Conservation (phyloP, 2,113 vertebrate genomes). For the Archocentrus centrarchus region DNA sequence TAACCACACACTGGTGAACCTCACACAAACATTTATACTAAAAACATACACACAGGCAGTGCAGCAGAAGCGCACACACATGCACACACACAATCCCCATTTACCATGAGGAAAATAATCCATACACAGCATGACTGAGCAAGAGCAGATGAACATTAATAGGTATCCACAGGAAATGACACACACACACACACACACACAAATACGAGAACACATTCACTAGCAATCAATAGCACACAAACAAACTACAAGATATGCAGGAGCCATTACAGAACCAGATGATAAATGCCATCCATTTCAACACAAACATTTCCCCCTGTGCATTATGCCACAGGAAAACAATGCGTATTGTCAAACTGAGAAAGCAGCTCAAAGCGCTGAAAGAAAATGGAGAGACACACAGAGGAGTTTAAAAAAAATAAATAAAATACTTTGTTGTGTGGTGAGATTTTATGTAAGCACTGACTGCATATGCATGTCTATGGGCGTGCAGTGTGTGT, state of each 20-base stretch:
- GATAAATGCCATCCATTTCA: conserved; percentile 64
- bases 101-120: conserved; percentile 76
- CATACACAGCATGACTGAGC: conserved; percentile 79
- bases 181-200: conserved; percentile 39
- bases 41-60: conserved; percentile 24
- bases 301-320: conserved; percentile 60
- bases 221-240: conserved; percentile 64
- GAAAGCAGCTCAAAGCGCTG: conserved; percentile 36
- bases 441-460: conserved; percentile 5
- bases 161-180: conserved; percentile 78
- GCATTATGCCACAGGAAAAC: conserved; percentile 51
- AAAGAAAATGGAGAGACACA: conserved; percentile 23
- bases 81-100: conserved; percentile 36
- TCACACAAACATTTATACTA: conserved; percentile 69
- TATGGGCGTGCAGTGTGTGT: conserved; percentile 17
- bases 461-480: conserved; percentile 23
- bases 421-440: conserved; percentile 26
- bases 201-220: conserved; percentile 35
- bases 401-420: background rate
- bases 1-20: conserved; percentile 78
- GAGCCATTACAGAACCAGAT: conserved; percentile 54
- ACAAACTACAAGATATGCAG: conserved; percentile 62
- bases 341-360: conserved; percentile 41
- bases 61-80: conserved; percentile 9
- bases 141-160: conserved; percentile 81